A percentile compares a stretch with the other conserved stretches of the same genome.
These are phyloP conservation scores for Nestor notabilis DNA, from an alignment of 2,113 vertebrate species.

Conservation along the genomic window DNA sequence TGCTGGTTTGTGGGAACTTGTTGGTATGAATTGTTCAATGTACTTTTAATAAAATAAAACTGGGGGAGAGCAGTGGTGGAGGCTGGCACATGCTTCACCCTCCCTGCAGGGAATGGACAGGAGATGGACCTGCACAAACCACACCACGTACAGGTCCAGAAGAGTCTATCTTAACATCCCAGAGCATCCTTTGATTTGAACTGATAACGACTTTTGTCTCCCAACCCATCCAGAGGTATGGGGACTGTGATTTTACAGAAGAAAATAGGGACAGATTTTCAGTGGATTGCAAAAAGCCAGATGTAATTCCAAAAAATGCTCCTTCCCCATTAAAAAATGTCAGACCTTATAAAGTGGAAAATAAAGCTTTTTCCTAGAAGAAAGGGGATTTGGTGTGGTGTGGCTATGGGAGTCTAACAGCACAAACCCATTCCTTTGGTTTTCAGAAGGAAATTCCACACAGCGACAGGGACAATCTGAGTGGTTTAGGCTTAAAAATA, in stretches of 20 bases:
- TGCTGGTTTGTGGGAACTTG: background rate
- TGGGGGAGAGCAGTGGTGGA: background rate
- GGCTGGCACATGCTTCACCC: background rate
- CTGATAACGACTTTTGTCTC: background rate
- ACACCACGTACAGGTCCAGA: rapidly evolving
- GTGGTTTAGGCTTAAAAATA: rapidly evolving
- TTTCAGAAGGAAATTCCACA: background rate
- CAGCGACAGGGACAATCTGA: rapidly evolving
- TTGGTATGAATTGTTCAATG: background rate
- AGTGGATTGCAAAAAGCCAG: background rate
- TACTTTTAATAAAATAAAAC: background rate
- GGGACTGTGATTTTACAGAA: background rate
- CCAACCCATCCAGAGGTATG: rapidly evolving
- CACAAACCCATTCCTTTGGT: background rate
- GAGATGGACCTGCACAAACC: background rate
- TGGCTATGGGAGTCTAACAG: background rate
- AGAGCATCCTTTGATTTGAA: background rate
- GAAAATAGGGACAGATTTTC: background rate
- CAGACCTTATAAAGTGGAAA: background rate
- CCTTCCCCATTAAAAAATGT: background rate
- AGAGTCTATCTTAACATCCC: background rate
- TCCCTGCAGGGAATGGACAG: background rate
- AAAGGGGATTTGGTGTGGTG: background rate
- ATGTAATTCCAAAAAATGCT: background rate
- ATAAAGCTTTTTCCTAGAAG: background rate